Evolutionary conservation across 2,888 invertebrate species (phyloP).

Genomic region (Lithodes maja): DNA sequence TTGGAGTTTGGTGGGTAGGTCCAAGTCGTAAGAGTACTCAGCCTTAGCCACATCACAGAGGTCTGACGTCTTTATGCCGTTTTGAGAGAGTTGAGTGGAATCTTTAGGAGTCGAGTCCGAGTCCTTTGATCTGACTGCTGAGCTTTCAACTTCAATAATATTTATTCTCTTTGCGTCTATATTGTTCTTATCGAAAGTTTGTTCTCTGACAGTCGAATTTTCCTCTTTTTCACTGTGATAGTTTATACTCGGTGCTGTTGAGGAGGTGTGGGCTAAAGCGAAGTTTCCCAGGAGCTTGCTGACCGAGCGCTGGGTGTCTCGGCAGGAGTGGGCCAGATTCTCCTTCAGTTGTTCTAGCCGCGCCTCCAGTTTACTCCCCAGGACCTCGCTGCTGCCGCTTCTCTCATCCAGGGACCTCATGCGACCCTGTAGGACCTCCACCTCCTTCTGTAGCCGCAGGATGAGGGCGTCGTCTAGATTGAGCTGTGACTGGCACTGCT

Average conservation of each 20-base stretch:
- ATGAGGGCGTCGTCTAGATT: constrained; percentile 28
- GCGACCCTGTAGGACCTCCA: constrained; percentile 36
- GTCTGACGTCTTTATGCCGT: neutral
- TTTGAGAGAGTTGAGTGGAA: neutral
- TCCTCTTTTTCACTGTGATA: neutral
- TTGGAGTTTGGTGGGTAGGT: neutral
- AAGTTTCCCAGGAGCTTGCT: constrained; percentile 38
- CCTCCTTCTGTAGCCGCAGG: constrained; percentile 21
- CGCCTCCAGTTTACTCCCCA: constrained; percentile 6
- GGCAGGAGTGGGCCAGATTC: constrained; percentile 2
- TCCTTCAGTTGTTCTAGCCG: constrained; percentile 41
- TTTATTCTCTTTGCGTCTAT: no score
- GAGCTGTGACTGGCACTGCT: constrained; percentile 30
- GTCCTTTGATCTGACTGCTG: no score
- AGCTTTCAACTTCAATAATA: no score
- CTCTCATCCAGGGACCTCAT: constrained; percentile 28
- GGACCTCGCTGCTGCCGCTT: neutral
- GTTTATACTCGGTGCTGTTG: neutral
- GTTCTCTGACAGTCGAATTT: neutral
- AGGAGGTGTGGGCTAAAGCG: constrained; percentile 9
- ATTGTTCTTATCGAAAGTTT: no score
- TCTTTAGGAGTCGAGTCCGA: neutral
- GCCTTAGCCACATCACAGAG: neutral
- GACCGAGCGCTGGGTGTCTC: constrained; percentile 33
- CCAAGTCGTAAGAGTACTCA: neutral